phyloP scores from a whole-genome alignment of 2,797 vertebrate genomes.

The Fistularia tabacaria region DNA sequence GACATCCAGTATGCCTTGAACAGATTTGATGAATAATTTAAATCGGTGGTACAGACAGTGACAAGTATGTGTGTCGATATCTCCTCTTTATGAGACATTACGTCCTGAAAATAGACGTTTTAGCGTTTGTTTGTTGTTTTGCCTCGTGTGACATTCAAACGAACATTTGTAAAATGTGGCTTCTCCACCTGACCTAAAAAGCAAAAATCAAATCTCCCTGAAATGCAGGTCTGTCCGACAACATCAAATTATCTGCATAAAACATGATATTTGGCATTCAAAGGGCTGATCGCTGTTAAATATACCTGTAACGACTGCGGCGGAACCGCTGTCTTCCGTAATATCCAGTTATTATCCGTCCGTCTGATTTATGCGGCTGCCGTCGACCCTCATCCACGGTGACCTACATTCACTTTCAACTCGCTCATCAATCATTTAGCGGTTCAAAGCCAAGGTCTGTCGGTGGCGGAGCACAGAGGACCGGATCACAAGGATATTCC shows the following conservation, averaged over 20 bases:
- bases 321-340: constrained; percentile 58
- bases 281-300: constrained; percentile 43
- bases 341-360: constrained; percentile 60
- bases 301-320: constrained; percentile 55
- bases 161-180: too few species aligned
- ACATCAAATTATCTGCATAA: constrained; percentile 35
- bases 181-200: constrained; percentile 13
- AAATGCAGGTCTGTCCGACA: constrained; percentile 24
- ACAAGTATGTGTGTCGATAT: too few species aligned
- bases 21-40: too few species aligned
- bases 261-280: constrained; percentile 32
- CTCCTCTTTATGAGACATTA: too few species aligned
- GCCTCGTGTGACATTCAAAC: too few species aligned
- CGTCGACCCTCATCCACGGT: constrained; percentile 60
- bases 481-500: constrained; percentile 59
- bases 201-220: constrained; percentile 16
- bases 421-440: constrained; percentile 70
- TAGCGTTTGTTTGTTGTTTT: too few species aligned
- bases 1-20: constrained; percentile 11
- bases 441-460: constrained; percentile 64
- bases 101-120: too few species aligned
- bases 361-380: constrained; percentile 63
- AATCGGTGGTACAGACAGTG: too few species aligned
- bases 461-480: constrained; percentile 38
- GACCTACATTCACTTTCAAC: constrained; percentile 73